Base-by-base conservation (phyloP, 2,888 invertebrate genomes). In the Magallana nippona region DNA sequence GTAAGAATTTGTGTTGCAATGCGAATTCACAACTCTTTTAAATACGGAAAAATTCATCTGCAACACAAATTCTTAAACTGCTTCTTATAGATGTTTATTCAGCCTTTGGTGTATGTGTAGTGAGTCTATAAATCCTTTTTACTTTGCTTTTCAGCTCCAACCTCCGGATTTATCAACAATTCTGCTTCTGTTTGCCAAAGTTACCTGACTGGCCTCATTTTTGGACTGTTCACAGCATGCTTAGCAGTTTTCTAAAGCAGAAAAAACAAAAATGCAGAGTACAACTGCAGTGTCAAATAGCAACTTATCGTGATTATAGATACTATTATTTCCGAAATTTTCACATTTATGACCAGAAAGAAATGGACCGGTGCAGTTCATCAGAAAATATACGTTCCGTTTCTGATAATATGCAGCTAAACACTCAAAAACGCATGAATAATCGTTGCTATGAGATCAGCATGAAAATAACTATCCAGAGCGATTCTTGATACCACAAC, bases 61-160 rank as follows among this genome's bases (percentile, higher is more conserved):
- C 22, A 71, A 71, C 71, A 71, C 71, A 71, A 27, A 71, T 71
- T 71, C 27, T 71, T 71, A 27, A 27, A 27, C 32, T 78, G 11
- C 13, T 60, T n/a, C 78, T 32, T 62, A 27, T 71, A 71, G 71
- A 71, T 71, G 71, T 71, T 71, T 71, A 27, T 71, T 3, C 22
- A 32, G 71, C 71, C 71, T 79, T 55, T 82, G 56, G 77, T 82
- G 82, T 71, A 77, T 58, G 57, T 82, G 82, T 82, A 71, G 71
- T 71, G 71, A 82, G 78, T 82, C 81, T 79, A 78, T 81, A 81
- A 78, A 55, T 79, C 60, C 78, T 81, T 78, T 82, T 82, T 84
- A 71, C 79, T 82, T 63, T 82, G 82, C 82, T 84, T 84, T 83
- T 83, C 83, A 83, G 81, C 83, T 78, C 79, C 60, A 32, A 2